These are phyloP conservation scores for Napeogenes inachia DNA, from an alignment of 2,888 invertebrate species.

Conservation along the genomic window DNA sequence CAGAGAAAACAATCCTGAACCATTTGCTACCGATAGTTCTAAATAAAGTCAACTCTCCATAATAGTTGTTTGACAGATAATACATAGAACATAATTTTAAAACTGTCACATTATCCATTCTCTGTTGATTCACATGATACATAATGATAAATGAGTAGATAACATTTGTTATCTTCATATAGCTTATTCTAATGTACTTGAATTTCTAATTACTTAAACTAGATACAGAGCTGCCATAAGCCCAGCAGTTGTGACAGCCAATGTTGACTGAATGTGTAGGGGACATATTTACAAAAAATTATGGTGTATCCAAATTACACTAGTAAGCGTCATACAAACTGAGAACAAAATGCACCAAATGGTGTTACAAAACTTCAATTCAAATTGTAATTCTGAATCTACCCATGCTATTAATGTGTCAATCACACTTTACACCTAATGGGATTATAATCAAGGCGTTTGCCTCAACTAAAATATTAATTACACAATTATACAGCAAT, in stretches of 20 bases:
- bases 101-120: slow-evolving; percentile 24
- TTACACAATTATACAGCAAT: slow-evolving; percentile 40
- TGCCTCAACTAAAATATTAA: slow-evolving; percentile 31
- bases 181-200: slow-evolving; percentile 54
- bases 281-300: slow-evolving; percentile 39
- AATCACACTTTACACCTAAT: slow-evolving; percentile 28
- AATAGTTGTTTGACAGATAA: slow-evolving; percentile 36
- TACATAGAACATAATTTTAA: slow-evolving; percentile 26
- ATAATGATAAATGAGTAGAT: slow-evolving; percentile 67
- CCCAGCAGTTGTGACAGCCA: slow-evolving; percentile 17
- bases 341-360: slow-evolving; percentile 50
- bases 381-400: slow-evolving; percentile 21
- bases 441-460: slow-evolving; percentile 45
- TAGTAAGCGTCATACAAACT: slow-evolving; percentile 58
- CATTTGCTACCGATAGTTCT: background rate
- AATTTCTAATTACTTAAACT: slow-evolving; percentile 35
- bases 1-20: slow-evolving; percentile 19
- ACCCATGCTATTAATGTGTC: slow-evolving; percentile 20
- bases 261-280: slow-evolving; percentile 22
- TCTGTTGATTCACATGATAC: slow-evolving; percentile 36
- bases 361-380: slow-evolving; percentile 17
- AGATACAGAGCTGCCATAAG: slow-evolving; percentile 36
- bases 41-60: slow-evolving; percentile 15
- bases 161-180: slow-evolving; percentile 62
- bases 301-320: slow-evolving; percentile 49